phyloP scores from a whole-genome alignment of 2,888 invertebrate genomes.

The Gibbula magus region DNA sequence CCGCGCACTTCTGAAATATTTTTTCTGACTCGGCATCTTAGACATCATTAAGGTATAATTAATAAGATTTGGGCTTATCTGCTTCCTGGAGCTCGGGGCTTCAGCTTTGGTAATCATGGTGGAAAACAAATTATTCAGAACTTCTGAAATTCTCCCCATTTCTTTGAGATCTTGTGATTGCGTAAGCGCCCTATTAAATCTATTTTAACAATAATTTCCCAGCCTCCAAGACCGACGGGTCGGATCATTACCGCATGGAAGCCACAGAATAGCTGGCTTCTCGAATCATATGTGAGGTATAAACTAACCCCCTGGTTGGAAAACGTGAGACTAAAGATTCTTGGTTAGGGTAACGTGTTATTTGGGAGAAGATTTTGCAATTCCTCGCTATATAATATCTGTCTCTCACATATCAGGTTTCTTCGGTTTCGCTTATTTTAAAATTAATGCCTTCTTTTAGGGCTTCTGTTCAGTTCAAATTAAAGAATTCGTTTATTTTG shows the following conservation, averaged over 20 bases:
- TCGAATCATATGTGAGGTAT: background rate
- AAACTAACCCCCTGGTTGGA: too few species aligned
- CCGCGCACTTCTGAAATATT: background rate
- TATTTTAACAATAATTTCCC: background rate
- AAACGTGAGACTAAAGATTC: too few species aligned
- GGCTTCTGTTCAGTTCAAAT: slow-evolving; percentile 2
- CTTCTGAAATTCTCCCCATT: background rate
- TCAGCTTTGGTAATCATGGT: background rate
- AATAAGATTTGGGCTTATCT: background rate
- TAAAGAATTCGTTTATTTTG: slow-evolving; percentile 1
- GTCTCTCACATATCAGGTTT: too few species aligned
- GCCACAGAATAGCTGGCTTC: background rate
- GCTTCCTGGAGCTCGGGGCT: background rate
- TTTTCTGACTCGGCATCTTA: background rate
- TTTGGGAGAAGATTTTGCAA: too few species aligned
- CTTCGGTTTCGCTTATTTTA: too few species aligned
- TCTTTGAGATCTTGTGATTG: background rate
- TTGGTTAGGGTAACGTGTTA: too few species aligned
- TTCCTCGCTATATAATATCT: too few species aligned
- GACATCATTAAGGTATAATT: background rate
- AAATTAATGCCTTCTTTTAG: background rate
- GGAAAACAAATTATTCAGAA: background rate
- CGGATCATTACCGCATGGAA: background rate
- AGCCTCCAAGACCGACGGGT: background rate
- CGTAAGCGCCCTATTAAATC: slow-evolving; percentile 5